Evolutionary conservation across 2,888 invertebrate species (phyloP).

Genomic region (Dynastes maya): DNA sequence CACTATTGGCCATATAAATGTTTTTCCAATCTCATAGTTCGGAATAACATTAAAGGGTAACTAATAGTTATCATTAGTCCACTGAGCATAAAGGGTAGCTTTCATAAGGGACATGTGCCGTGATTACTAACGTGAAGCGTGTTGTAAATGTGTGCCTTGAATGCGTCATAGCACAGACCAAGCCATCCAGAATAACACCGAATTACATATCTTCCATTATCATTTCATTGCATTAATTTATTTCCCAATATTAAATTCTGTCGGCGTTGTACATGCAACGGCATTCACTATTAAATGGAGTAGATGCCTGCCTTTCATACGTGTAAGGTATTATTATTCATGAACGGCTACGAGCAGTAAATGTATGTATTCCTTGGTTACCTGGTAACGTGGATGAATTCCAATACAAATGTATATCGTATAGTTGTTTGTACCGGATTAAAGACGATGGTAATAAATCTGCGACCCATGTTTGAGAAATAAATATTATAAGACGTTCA

Average conservation of each 20-base stretch:
- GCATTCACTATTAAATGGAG: background rate
- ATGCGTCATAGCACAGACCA: background rate
- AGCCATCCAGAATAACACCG: background rate
- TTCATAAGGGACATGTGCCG: background rate
- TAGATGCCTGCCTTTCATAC: background rate
- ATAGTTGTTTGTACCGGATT: constrained; percentile 40
- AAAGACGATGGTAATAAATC: constrained; percentile 39
- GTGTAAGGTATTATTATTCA: constrained; percentile 30
- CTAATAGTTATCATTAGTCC: background rate
- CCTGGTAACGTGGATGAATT: constrained; percentile 33
- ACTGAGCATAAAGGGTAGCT: background rate
- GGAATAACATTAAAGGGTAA: background rate
- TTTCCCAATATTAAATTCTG: constrained; percentile 17
- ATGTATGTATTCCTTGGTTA: background rate
- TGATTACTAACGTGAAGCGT: background rate
- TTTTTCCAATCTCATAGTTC: background rate
- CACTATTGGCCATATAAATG: too few relatives aligned
- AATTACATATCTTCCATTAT: background rate
- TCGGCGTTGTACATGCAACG: background rate
- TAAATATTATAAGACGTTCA: constrained; percentile 39
- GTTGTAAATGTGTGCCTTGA: constrained; percentile 1
- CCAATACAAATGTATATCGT: constrained; percentile 15
- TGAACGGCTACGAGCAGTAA: background rate
- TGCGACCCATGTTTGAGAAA: constrained; percentile 43
- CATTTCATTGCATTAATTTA: constrained; percentile 15